These are phyloP conservation scores for Catocala fraxini DNA, from an alignment of 2,888 invertebrate genomes.

Conservation along the genomic window DNA sequence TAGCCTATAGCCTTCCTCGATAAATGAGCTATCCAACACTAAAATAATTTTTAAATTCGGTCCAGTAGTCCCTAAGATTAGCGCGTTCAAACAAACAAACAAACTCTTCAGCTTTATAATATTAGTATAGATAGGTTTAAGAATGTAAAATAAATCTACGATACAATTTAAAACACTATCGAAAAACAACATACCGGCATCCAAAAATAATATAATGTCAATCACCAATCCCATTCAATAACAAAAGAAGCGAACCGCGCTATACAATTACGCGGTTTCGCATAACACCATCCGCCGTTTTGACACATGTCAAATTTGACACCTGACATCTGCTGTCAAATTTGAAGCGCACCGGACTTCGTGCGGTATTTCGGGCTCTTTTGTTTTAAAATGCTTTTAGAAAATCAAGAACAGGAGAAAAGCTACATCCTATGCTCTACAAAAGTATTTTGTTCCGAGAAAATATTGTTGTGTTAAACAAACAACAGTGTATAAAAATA, in stretches of 20 bases:
- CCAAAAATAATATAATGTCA: conserved; percentile 15
- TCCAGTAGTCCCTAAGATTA: too few species aligned
- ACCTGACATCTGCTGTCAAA: conserved; percentile 59
- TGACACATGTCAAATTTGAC: conserved; percentile 60
- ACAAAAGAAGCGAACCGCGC: conserved; percentile 22
- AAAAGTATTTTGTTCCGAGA: conserved; percentile 15
- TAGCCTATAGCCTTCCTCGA: too few species aligned
- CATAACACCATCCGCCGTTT: conserved; percentile 41
- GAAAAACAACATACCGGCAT: not conserved
- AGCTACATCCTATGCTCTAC: conserved; percentile 26
- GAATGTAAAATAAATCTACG: too few species aligned
- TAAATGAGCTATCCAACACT: too few species aligned
- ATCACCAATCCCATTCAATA: conserved; percentile 23
- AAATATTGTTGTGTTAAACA: conserved; percentile 7
- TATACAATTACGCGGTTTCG: conserved; percentile 46
- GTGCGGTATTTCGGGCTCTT: conserved; percentile 36
- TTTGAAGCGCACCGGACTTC: conserved; percentile 52
- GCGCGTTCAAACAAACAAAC: too few species aligned
- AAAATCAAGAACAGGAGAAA: conserved; percentile 31
- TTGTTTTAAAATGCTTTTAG: conserved; percentile 52
- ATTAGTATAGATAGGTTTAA: too few species aligned
- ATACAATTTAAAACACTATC: too few species aligned
- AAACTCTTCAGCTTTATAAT: too few species aligned
- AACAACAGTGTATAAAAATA: conserved; percentile 2
- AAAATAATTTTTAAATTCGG: too few species aligned